phyloP scores from a whole-genome alignment of 2,113 vertebrate species.

The Rhinogobius similis region DNA sequence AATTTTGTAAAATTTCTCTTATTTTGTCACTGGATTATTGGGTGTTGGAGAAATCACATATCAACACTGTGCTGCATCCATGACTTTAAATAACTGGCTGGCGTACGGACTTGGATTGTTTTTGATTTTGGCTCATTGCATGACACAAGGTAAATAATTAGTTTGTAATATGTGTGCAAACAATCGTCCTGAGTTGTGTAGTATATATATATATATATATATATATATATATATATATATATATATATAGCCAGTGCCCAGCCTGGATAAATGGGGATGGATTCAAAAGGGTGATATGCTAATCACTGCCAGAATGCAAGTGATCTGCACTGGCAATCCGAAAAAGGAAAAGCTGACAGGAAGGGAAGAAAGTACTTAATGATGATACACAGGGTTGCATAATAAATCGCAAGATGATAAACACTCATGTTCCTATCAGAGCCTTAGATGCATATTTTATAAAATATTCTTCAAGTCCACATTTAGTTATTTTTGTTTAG shows the following conservation, averaged over 20 bases:
- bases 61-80: constrained; percentile 73
- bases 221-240: too few relatives aligned
- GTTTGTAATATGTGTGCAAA: constrained; percentile 25
- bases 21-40: constrained; percentile 45
- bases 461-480: not conserved
- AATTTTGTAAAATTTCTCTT: constrained; percentile 18
- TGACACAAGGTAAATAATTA: constrained; percentile 71
- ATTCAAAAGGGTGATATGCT: not conserved
- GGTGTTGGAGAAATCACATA: constrained; percentile 47
- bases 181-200: too few relatives aligned
- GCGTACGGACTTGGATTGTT: constrained; percentile 75
- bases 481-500: not conserved
- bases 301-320: not conserved
- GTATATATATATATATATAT: too few relatives aligned
- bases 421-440: not conserved
- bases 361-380: not conserved
- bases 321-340: not conserved
- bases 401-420: not conserved
- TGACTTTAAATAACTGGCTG: constrained; percentile 75
- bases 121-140: constrained; percentile 64
- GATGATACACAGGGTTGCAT: not conserved
- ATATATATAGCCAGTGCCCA: not conserved
- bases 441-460: not conserved
- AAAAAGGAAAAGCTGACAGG: not conserved
- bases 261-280: not conserved